phyloP scores from a whole-genome alignment of 2,888 invertebrate genomes.

The Philaethria dido region DNA sequence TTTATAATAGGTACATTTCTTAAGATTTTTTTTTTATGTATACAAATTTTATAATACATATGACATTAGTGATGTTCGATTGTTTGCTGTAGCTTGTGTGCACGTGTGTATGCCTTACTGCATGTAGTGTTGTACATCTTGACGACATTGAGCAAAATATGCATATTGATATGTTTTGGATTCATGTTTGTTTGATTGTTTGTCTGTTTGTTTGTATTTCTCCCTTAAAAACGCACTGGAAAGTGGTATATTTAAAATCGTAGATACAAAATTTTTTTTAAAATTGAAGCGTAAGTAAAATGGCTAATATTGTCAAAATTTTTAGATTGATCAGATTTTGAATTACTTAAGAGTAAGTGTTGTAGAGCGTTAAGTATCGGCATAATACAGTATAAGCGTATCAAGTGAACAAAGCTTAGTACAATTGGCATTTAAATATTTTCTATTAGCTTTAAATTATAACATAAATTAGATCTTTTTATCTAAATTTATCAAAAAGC shows the following conservation, averaged over 20 bases:
- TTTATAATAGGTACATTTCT: background rate
- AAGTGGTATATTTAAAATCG: background rate
- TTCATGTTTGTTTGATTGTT: background rate
- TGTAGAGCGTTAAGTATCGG: background rate
- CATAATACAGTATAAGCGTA: background rate
- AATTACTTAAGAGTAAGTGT: background rate
- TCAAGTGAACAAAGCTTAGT: background rate
- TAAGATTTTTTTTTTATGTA: background rate
- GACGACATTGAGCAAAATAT: background rate
- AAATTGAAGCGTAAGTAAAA: background rate
- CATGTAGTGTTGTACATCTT: conserved; percentile 25
- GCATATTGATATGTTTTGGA: background rate
- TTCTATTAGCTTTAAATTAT: background rate
- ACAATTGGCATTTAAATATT: background rate
- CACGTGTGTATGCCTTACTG: conserved; percentile 31
- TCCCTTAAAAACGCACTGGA: background rate
- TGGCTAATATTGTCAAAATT: background rate
- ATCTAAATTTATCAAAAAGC: background rate
- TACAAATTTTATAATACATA: conserved; percentile 15
- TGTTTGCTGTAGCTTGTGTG: conserved; percentile 39
- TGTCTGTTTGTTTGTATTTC: background rate
- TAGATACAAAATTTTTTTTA: no score
- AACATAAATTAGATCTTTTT: background rate
- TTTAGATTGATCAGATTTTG: background rate
- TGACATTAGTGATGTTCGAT: conserved; percentile 31